phyloP scores from a whole-genome alignment of 1,140 invertebrate species.

The Drosophila oshimai region DNA sequence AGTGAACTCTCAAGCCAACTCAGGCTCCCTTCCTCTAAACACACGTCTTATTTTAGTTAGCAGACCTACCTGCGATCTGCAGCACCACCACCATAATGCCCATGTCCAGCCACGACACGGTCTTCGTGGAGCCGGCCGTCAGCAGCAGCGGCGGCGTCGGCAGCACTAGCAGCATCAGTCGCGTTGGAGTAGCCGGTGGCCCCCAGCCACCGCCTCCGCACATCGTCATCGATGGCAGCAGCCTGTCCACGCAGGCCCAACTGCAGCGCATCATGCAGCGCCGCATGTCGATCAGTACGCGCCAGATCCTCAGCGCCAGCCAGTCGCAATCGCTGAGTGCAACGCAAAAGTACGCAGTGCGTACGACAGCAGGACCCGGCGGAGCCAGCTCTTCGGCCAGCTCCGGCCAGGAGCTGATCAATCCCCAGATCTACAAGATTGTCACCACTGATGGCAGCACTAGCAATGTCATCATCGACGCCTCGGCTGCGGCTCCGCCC shows the following conservation, averaged over 20 bases:
- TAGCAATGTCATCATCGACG: conserved; percentile 75
- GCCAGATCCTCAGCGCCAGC: conserved; percentile 46
- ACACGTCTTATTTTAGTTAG: conserved; percentile 39
- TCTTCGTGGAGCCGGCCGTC: conserved; percentile 64
- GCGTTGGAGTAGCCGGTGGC: conserved; percentile 15
- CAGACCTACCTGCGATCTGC: conserved; percentile 20
- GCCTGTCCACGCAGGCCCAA: conserved; percentile 63
- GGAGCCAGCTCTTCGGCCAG: conserved; percentile 14
- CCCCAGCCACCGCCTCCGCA: conserved; percentile 51
- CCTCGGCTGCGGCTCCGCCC: conserved; percentile 51
- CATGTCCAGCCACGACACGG: conserved; percentile 66
- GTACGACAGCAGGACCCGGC: conserved; percentile 32
- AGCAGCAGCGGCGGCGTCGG: conserved; percentile 25
- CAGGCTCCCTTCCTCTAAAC: conserved; percentile 20
- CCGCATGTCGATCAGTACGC: conserved; percentile 64
- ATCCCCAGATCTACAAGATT: conserved; percentile 81
- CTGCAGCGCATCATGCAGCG: conserved; percentile 70
- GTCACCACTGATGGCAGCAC: conserved; percentile 75
- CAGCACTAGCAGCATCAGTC: conserved; percentile 29
- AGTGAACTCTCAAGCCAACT: conserved; percentile 49
- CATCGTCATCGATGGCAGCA: conserved; percentile 68
- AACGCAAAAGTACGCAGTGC: conserved; percentile 66
- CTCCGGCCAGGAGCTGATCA: conserved; percentile 59
- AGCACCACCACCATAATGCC: conserved; percentile 47
- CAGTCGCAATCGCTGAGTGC: conserved; percentile 43